Base-by-base conservation (phyloP, 2,888 invertebrate species). In the Epiblema foenella region DNA sequence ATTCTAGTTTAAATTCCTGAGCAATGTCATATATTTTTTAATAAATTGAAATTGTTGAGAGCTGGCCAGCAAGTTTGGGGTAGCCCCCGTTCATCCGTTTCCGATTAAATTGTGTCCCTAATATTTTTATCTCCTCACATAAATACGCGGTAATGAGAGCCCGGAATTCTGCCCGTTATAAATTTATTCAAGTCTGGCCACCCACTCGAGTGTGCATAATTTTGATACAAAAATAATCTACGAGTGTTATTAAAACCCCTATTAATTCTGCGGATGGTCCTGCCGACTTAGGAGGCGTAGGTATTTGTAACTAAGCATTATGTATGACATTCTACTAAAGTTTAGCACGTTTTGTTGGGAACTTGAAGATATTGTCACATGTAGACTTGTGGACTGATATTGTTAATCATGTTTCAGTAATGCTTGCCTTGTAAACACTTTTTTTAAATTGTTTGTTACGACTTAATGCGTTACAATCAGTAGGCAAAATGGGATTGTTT, bases 91-190 rank as follows among this genome's bases (percentile, higher is more conserved):
- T 90, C 92, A 92, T 91, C 89, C 91, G 86, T 89, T 88, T 82
- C 83, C 92, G 93, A 93, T 93, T 91, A 90, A 89, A 86, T 77
- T 71, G 84, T 90, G 90, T 90, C 93, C 93, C 93, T 91, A 92
- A 93, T 92, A 93, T 93, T 93, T 93, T 93, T 93, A 93, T 93
- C 93, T 93, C 83, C 80, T 85, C 89, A 86, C 92, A 93, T 93
- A 93, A 93, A 93, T 93, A 93, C 90, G 75, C 86, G 78, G 89
- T 93, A 93, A 93, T 93, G 93, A 93, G 93, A 79, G 83, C 82
- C 89, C 86, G 80, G 87, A 89, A 91, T 91, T 92, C 91, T 85
- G 81, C 81, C 84, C 83, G 85, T 87, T 87, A 87, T 77, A 90
- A 91, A 93, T 93, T 91, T 90, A 92, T 93, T 90, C 90, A 89